Evolutionary conservation across 2,888 invertebrate genomes (phyloP), one percentile per base, ranked within the genome.

Genomic region (Stenotaenia linearis): DNA sequence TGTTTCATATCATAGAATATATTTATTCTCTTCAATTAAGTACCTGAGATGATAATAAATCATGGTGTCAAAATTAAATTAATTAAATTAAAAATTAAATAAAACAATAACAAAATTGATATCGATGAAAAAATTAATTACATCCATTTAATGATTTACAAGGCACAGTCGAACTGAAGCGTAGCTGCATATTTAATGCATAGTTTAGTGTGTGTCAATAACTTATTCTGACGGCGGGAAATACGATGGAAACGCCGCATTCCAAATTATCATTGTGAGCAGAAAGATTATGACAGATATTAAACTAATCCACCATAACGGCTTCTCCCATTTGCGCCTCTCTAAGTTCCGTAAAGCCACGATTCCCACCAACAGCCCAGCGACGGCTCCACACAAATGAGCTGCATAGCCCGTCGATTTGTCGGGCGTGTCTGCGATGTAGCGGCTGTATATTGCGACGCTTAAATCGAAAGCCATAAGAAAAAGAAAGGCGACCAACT

Each of bases 321-420:
- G 89, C 82, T 90, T 91, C 87, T 95, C 95, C 93, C 94, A 95
- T 80, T 90, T 90, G 78, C 91, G 89, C 81, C 92, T 91, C 85
- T 92, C 91, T 7, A 96, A 88, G 87, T 96, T 96, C 25, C 94
- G 89, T n/a, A 96, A 88, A 0, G 94, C 91, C 10, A 94, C 92
- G 81, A 95, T 92, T 21, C 95, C 95, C 40, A 95, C 92, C 21
- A 95, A 88, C 81, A 90, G 86, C 83, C 98, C 98, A 79, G 96
- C 95, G 0, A 96, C 83, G 61, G 95, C 95, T 0, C 98, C 97
- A 0, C 93, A 96, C 75, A 97, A 88, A 88, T 98, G 98, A 7
- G 98, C 98, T 0, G 95, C 93, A 85, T 98, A 97, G 12, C 97
- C 97, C 3, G 78, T 82, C 35, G 78, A 78, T 80, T 75, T 77